Evolutionary conservation across 1,140 invertebrate species (phyloP), one percentile per base, ranked within the genome.

Genomic region (Drusus annulatus): DNA sequence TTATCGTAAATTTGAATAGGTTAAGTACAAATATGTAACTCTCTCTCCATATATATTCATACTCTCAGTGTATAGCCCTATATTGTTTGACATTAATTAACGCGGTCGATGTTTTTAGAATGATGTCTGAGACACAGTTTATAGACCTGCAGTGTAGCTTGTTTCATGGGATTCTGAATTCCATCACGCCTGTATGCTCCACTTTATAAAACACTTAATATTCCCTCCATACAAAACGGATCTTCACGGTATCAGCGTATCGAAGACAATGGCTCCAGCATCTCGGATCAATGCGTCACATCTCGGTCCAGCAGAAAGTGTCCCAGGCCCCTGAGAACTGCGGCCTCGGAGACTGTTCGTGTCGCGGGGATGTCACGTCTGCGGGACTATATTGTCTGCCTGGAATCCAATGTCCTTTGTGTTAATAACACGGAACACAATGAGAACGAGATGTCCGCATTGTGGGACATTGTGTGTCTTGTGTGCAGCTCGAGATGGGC

Each of bases 351-450:
- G 25, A 31, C 31, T 15, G 23, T 28, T 50, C 16, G 28, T 52
- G 68, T 71, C 17, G 17, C 52, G 21, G n/a, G 25, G 21, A 54
- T 56, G 51, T 75, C 71, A 75, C 71, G 52, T 75, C 54, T 58
- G 21, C n/a, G 51, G n/a, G 51, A 31, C n/a, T 17, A 74, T 25
- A 75, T 75, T 75, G 71, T 75, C 52, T 75, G 23, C 58, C 71
- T 50, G 63, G 76, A 78, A 54, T 78, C 76, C 63, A 51, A 54
- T 78, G 76, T 78, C 76, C 54, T 78, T 78, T 78, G 76, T 78
- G 76, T 62, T 78, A 78, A 78, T 69, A 69, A 56, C 62, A 28
- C 62, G 62, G 52, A 17, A 69, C 50, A 78, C 76, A 78, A 78
- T 78, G 76, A 56, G 51, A 31, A 56, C 52, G 16, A 69, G 6